phyloP scores from a whole-genome alignment of 2,113 vertebrate genomes.

The Elephantulus edwardii region DNA sequence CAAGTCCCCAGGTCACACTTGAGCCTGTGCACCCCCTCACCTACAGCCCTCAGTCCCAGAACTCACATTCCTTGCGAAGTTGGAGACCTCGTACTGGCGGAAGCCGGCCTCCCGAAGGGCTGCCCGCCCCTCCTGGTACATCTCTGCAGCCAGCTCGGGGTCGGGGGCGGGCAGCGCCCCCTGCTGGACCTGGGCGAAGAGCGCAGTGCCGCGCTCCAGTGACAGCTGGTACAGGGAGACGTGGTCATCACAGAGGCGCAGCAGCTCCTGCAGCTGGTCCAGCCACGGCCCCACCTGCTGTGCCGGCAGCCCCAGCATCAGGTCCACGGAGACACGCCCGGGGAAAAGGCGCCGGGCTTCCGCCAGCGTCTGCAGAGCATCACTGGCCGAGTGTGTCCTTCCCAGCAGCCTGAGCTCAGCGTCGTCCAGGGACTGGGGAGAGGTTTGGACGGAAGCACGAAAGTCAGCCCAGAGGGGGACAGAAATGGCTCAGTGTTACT shows the following conservation, averaged over 20 bases:
- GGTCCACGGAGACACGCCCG: conserved; percentile 89
- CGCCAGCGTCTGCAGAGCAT: conserved; percentile 86
- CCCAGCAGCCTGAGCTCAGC: conserved; percentile 88
- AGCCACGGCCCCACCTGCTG: conserved; percentile 88
- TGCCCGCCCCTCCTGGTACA: conserved; percentile 88
- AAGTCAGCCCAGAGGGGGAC: background rate
- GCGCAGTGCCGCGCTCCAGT: conserved; percentile 90
- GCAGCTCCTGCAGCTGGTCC: conserved; percentile 80
- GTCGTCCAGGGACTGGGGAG: conserved; percentile 88
- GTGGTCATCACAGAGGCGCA: conserved; percentile 89
- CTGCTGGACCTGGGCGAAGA: conserved; percentile 86
- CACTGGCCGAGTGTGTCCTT: conserved; percentile 87
- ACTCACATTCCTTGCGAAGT: conserved; percentile 92
- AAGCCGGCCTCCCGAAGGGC: conserved; percentile 85
- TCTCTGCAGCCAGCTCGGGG: conserved; percentile 87
- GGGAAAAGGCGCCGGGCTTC: conserved; percentile 87
- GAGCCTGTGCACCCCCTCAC: background rate
- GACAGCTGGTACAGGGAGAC: conserved; percentile 96
- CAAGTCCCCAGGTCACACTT: background rate
- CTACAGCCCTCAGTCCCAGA: background rate
- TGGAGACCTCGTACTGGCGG: conserved; percentile 96
- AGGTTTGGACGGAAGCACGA: background rate
- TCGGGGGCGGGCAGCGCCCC: conserved; percentile 79
- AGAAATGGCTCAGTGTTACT: accelerated
- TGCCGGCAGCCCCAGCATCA: conserved; percentile 92